Percentiles rank a stretch among this genome's conserved stretches.
Evolutionary conservation across 2,888 invertebrate genomes (phyloP).

Genomic region (Aleiodes leptofemur): DNA sequence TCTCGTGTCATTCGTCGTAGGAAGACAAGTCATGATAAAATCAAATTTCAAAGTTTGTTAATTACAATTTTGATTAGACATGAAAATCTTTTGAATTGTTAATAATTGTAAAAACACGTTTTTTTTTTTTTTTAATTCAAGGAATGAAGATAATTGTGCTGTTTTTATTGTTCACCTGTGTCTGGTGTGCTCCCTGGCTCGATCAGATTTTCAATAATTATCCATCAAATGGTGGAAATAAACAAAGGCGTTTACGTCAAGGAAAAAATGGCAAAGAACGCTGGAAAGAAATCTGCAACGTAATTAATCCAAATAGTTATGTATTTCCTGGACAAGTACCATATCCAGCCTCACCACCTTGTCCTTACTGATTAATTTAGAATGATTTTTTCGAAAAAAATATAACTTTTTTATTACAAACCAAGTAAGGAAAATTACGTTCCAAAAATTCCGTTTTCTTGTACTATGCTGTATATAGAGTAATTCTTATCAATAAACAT

Average conservation of each 20-base stretch:
- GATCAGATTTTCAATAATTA: slow-evolving; percentile 57
- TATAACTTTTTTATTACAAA: slow-evolving; percentile 44
- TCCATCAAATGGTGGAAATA: slow-evolving; percentile 41
- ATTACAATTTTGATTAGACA: not conserved
- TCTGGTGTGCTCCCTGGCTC: slow-evolving; percentile 65
- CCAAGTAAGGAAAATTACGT: slow-evolving; percentile 46
- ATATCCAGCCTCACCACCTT: slow-evolving; percentile 80
- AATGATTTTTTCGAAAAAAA: slow-evolving; percentile 40
- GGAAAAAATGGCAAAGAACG: slow-evolving; percentile 76
- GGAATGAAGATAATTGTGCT: slow-evolving; percentile 61
- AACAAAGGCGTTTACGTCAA: slow-evolving; percentile 53
- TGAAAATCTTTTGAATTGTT: not conserved
- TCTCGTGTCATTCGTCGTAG: not conserved
- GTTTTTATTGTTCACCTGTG: slow-evolving; percentile 57
- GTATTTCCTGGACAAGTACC: slow-evolving; percentile 78
- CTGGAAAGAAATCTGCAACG: slow-evolving; percentile 83
- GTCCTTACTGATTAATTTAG: slow-evolving; percentile 77
- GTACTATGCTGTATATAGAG: slow-evolving; percentile 25
- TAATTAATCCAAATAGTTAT: slow-evolving; percentile 80
- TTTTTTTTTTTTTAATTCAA: not conserved
- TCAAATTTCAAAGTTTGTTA: not conserved
- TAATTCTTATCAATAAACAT: slow-evolving; percentile 29
- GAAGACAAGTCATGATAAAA: not conserved
- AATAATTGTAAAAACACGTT: not conserved
- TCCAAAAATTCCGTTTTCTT: slow-evolving; percentile 32